These are phyloP conservation scores for Helleia helle DNA, from an alignment of 2,888 invertebrate species.

Conservation along the genomic window DNA sequence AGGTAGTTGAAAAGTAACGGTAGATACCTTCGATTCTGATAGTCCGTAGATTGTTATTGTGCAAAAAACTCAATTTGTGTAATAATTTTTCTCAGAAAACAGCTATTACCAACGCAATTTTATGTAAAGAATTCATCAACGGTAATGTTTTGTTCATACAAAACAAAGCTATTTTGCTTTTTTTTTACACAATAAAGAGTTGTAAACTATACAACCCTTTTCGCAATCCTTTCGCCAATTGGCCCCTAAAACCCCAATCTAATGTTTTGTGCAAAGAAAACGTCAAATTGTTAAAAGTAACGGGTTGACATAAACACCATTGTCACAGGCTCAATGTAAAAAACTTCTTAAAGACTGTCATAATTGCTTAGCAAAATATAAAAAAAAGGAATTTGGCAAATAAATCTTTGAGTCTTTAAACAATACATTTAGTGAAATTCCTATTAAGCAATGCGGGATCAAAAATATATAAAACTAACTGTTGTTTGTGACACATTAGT, in stretches of 20 bases:
- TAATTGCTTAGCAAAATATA: constrained; percentile 41
- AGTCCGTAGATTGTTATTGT: too few relatives aligned
- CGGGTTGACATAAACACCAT: constrained; percentile 27
- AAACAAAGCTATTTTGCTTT: too few relatives aligned
- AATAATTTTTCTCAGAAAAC: background rate
- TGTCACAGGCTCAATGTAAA: too few relatives aligned
- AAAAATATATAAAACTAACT: too few relatives aligned
- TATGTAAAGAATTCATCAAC: constrained; percentile 5
- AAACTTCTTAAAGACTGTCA: constrained; percentile 43
- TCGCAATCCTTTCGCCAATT: constrained; percentile 43
- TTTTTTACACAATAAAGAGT: constrained; percentile 13
- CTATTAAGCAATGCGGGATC: too few relatives aligned
- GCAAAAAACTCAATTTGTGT: background rate
- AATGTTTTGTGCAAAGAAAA: constrained; percentile 18
- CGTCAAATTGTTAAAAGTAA: constrained; percentile 30
- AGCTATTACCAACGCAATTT: background rate
- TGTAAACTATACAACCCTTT: constrained; percentile 33
- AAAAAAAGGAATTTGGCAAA: too few relatives aligned
- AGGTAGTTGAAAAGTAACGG: too few relatives aligned
- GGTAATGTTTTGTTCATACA: constrained; percentile 5
- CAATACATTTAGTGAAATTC: too few relatives aligned
- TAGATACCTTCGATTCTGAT: too few relatives aligned
- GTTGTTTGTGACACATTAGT: too few relatives aligned
- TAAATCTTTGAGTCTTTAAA: too few relatives aligned
- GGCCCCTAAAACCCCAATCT: constrained; percentile 24